A percentile compares a stretch with the other conserved stretches of the same genome.
Evolutionary conservation across 2,797 vertebrate species (phyloP).

Genomic region (Pseudomugil gertrudae): DNA sequence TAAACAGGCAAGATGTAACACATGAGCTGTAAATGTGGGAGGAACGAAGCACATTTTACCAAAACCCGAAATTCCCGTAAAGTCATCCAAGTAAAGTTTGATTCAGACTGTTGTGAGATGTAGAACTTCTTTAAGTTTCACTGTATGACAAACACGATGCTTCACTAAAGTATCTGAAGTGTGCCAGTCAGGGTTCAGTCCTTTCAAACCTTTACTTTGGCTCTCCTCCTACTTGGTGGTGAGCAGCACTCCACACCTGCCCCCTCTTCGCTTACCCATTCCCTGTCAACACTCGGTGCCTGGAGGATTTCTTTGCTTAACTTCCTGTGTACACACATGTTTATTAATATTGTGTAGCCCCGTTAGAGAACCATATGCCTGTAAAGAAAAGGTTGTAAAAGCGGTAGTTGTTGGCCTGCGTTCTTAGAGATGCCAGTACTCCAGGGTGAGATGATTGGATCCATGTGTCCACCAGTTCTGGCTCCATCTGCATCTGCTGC

Average conservation of each 20-base stretch:
- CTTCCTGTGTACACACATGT: constrained; percentile 69
- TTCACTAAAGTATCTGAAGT: constrained; percentile 28
- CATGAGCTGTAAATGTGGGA: constrained; percentile 2
- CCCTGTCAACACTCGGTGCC: constrained; percentile 58
- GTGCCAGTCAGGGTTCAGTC: constrained; percentile 21
- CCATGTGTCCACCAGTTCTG: constrained; percentile 67
- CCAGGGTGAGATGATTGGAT: constrained; percentile 78
- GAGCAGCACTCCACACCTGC: constrained; percentile 60
- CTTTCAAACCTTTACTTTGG: constrained; percentile 35
- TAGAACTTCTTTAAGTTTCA: constrained; percentile 4
- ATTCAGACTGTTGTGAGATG: constrained; percentile 8
- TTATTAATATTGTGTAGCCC: constrained; percentile 69
- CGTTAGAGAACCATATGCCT: constrained; percentile 55
- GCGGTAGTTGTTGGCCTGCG: constrained; percentile 70
- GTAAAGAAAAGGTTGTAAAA: constrained; percentile 69
- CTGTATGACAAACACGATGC: constrained; percentile 22
- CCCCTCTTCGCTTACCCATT: constrained; percentile 42
- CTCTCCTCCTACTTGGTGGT: constrained; percentile 34
- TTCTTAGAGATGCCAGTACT: constrained; percentile 74
- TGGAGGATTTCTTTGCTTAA: constrained; percentile 42
- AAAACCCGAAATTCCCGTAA: not conserved
- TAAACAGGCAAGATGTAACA: not conserved
- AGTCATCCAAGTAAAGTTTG: constrained; percentile 9
- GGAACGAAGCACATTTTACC: not conserved
- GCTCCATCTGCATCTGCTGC: constrained; percentile 66